phyloP scores from a whole-genome alignment of 2,797 vertebrate species.

The Anabacerthia variegaticeps region DNA sequence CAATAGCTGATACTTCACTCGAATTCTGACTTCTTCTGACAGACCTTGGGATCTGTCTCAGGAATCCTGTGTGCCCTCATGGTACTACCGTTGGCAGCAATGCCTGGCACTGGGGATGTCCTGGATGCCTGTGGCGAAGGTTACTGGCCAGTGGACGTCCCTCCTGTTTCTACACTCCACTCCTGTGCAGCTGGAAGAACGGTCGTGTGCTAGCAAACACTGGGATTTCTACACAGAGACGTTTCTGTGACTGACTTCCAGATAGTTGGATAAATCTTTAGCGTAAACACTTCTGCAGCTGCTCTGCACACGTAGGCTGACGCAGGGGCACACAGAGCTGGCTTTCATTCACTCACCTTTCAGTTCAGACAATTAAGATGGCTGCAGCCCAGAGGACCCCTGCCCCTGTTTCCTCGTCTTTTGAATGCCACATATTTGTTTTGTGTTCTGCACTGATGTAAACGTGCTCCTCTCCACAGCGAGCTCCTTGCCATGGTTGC shows the following conservation, averaged over 20 bases:
- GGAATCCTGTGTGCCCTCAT: constrained; percentile 56
- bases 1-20: constrained; percentile 51
- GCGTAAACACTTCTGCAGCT: constrained; percentile 51
- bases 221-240: neutral
- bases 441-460: constrained; percentile 37
- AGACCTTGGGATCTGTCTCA: constrained; percentile 72
- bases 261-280: constrained; percentile 45
- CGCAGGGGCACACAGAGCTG: constrained; percentile 12
- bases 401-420: neutral
- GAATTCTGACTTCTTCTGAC: constrained; percentile 65
- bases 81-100: constrained; percentile 42
- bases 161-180: constrained; percentile 19
- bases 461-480: neutral
- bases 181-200: constrained; percentile 36
- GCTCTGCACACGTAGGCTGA: constrained; percentile 35
- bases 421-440: constrained; percentile 29
- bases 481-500: neutral
- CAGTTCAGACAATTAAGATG: constrained; percentile 46
- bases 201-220: neutral
- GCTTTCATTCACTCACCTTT: constrained; percentile 58
- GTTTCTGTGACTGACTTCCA: constrained; percentile 8
- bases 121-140: constrained; percentile 50
- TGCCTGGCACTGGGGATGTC: constrained; percentile 29
- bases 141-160: constrained; percentile 15
- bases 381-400: constrained; percentile 40